These are phyloP conservation scores for Labeo calbasu DNA, from an alignment of 2,797 vertebrate genomes.

Conservation along the genomic window DNA sequence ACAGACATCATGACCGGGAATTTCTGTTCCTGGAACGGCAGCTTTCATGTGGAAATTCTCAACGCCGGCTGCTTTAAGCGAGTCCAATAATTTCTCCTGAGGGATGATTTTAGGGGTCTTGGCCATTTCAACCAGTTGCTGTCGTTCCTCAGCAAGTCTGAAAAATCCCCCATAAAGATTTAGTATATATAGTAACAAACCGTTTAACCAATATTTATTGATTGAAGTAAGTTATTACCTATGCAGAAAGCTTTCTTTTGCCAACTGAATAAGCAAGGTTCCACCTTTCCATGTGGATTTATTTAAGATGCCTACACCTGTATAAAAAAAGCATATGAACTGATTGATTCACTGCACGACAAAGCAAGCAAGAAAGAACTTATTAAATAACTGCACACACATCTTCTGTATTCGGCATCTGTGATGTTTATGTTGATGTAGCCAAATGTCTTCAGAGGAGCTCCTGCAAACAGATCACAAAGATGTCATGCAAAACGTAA, in stretches of 20 bases:
- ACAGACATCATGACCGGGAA: constrained; percentile 88
- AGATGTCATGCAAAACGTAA: not conserved
- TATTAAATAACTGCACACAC: constrained; percentile 74
- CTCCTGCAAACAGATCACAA: constrained; percentile 74
- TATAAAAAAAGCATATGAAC: not conserved
- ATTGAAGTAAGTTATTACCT: constrained; percentile 74
- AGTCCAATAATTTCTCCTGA: constrained; percentile 69
- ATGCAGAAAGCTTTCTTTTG: constrained; percentile 94
- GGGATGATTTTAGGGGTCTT: constrained; percentile 60
- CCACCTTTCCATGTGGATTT: constrained; percentile 96
- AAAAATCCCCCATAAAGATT: not conserved
- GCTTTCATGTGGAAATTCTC: constrained; percentile 89
- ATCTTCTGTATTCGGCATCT: constrained; percentile 85
- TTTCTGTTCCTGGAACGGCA: constrained; percentile 94
- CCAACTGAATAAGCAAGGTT: constrained; percentile 89
- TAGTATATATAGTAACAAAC: not conserved
- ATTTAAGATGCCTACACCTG: constrained; percentile 89
- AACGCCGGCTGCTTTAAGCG: constrained; percentile 79
- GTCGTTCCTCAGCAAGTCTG: constrained; percentile 86
- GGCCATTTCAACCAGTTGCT: constrained; percentile 71
- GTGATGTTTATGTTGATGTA: constrained; percentile 87
- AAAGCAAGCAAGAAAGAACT: not conserved
- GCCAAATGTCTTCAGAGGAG: constrained; percentile 87
- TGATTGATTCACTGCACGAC: not conserved
- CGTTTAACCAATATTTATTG: not conserved